These are phyloP conservation scores for Aspidoscelis tigris DNA, from an alignment of 2,113 vertebrate genomes.

Conservation along the genomic window DNA sequence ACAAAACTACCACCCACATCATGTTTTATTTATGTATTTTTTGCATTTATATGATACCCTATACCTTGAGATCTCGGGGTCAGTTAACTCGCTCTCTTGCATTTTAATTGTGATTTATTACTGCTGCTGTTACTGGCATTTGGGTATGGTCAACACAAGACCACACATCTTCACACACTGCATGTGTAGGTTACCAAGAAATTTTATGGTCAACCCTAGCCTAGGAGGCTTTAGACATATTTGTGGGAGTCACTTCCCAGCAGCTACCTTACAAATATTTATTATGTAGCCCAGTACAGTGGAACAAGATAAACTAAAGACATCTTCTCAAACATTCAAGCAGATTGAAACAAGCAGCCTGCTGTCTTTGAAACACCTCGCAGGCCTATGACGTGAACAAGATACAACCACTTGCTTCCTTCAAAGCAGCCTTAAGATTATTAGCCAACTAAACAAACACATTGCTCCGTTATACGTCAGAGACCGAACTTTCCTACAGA, in stretches of 20 bases:
- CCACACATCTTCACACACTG: neutral
- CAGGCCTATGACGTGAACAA: neutral
- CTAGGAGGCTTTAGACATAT: neutral
- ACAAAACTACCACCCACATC: no score
- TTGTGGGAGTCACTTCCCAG: neutral
- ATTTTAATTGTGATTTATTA: neutral
- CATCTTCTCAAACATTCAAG: neutral
- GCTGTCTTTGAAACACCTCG: neutral
- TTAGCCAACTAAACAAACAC: slow-evolving; percentile 11
- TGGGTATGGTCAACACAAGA: neutral
- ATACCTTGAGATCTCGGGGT: no score
- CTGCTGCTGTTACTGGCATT: neutral
- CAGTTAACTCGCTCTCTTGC: no score
- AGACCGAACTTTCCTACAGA: neutral
- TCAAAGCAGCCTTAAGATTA: neutral
- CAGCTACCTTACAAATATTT: neutral
- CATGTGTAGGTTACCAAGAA: neutral
- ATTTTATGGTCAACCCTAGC: neutral
- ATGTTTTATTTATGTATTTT: no score
- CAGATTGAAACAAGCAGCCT: neutral
- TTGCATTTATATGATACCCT: no score
- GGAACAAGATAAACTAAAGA: neutral
- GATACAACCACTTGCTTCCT: neutral
- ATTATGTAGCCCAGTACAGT: neutral
- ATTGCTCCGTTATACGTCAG: neutral